Evolutionary conservation across 2,888 invertebrate genomes (phyloP), one percentile per base, ranked within the genome.

Genomic region (Scrobipalpa costella): DNA sequence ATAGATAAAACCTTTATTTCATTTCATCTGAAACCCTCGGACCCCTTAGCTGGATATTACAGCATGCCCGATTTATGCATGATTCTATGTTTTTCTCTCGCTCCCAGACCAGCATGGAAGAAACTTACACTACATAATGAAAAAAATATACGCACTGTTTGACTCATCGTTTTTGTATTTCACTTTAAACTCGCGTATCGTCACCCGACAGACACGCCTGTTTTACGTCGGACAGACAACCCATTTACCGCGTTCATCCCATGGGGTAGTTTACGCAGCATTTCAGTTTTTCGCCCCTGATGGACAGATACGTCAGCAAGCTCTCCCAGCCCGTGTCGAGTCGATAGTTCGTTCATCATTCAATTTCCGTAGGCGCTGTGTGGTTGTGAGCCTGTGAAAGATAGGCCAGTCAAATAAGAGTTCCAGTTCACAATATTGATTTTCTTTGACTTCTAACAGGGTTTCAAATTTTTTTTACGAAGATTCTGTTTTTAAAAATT

Each of bases 311-410:
- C 50, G 50, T 21, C 13, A 52, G 19, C 50, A 21, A 52, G 13
- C 50, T 8, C 21, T 21, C 13, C 50, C 50, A 52, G 19, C 21
- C 11, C 11, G 50, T 13, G 50, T 52, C 50, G 50, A 21, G 50
- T 52, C 21, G 50, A 52, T 52, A 52, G 19, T 21, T 52, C 50
- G 19, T 21, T 52, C 50, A 21, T 21, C 49, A 52, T 52, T 21
- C 50, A 52, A 52, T 52, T 52, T 52, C 50, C 50, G 50, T 52
- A 21, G 50, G 50, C 21, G 21, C 21, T 52, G 44, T 44, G 44
- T 44, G 44, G 44, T 44, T 44, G 44, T 44, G 44, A 44, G 44
- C n/a, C 44, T 44, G 44, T 44, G 44, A 44, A 44, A 1, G 40
- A 40, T 40, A 40, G 40, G 0, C 3, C 40, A 40, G 40, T 13